Evolutionary conservation across 2,113 vertebrate genomes (phyloP).

Genomic region (Pleuronectes platessa): DNA sequence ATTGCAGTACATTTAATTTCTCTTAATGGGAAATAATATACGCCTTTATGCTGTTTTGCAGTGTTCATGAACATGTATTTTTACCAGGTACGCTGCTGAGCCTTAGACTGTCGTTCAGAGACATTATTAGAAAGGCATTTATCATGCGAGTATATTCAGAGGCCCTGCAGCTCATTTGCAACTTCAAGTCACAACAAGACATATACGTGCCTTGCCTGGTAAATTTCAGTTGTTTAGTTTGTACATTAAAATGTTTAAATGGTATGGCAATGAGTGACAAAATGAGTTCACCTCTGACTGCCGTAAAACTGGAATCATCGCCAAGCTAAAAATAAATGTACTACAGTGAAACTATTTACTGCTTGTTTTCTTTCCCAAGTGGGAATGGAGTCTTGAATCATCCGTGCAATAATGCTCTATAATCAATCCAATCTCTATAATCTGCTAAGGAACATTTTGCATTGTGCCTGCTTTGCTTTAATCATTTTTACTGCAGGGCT

Average conservation of each 20-base stretch:
- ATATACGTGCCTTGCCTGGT: background rate
- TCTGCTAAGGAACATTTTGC: too few relatives aligned
- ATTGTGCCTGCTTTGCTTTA: too few relatives aligned
- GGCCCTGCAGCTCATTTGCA: slow-evolving; percentile 2
- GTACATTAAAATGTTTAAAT: slow-evolving; percentile 10
- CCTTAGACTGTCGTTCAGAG: too few relatives aligned
- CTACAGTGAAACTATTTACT: too few relatives aligned
- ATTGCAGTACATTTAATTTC: too few relatives aligned
- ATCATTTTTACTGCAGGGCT: background rate
- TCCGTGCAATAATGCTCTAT: too few relatives aligned
- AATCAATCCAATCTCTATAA: too few relatives aligned
- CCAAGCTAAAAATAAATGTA: background rate
- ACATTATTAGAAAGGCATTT: too few relatives aligned
- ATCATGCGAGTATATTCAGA: background rate
- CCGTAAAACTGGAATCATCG: background rate
- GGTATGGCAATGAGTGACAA: background rate
- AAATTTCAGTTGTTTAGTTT: background rate
- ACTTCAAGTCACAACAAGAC: background rate
- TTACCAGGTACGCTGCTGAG: background rate
- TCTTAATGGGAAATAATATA: too few relatives aligned
- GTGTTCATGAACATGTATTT: background rate
- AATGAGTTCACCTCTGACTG: background rate
- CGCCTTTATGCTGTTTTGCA: too few relatives aligned
- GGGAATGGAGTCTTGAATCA: too few relatives aligned
- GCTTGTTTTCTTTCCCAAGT: too few relatives aligned